Conservation (phyloP, 23 tunicate genomes). For the Oikopleura vanhoeffeni region DNA sequence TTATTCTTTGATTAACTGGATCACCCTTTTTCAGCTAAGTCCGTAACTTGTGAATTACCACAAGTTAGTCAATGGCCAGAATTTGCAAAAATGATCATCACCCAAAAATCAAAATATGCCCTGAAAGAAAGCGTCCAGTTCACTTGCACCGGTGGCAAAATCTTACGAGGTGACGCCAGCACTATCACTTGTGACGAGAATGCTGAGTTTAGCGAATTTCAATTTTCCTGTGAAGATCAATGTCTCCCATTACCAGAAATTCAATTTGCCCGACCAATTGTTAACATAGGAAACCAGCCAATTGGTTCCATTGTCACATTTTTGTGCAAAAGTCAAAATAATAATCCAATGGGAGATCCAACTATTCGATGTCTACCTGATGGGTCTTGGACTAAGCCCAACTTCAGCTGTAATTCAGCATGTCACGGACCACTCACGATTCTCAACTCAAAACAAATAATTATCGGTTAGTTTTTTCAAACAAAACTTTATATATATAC, state of each 20-base stretch:
- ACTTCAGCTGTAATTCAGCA: background rate
- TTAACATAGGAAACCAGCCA: background rate
- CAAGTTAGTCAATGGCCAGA: background rate
- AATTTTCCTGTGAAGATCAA: background rate
- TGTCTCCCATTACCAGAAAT: background rate
- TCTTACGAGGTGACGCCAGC: background rate
- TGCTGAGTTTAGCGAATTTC: background rate
- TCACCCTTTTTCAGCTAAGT: too few species aligned
- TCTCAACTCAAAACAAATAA: background rate
- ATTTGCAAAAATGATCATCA: background rate
- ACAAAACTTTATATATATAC: too few species aligned
- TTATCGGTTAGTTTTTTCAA: too few species aligned
- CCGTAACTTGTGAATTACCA: background rate
- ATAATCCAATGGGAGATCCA: background rate
- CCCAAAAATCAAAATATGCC: background rate
- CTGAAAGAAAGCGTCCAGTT: background rate
- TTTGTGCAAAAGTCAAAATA: background rate
- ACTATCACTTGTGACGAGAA: background rate
- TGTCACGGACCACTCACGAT: background rate
- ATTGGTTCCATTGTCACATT: background rate
- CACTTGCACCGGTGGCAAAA: background rate
- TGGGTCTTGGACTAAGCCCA: background rate
- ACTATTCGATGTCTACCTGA: background rate
- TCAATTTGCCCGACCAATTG: background rate
- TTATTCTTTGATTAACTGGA: too few species aligned